Evolutionary conservation across 2,888 invertebrate species (phyloP), one percentile per base, ranked within the genome.

Genomic region (Diaphora mendica): DNA sequence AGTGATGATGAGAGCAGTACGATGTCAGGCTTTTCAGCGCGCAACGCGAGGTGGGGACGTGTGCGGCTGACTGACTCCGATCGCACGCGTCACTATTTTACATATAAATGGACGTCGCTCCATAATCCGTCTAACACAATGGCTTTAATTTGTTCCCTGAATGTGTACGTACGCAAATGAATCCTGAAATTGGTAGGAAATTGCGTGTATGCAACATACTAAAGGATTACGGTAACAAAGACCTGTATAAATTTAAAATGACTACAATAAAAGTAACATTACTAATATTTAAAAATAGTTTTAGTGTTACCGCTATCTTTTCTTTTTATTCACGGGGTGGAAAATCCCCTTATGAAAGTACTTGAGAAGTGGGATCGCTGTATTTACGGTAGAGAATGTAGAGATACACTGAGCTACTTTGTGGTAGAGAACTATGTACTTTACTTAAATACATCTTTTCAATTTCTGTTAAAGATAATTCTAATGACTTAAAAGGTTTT

Each of bases 101-200:
- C 95, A 95, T 95, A 95, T 94, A 95, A 95, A 95, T 95, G 95
- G 94, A 92, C 92, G 90, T 88, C 89, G 91, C 91, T 90, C 92
- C 92, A 92, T 94, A 94, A 94, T 94, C 93, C 91, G 87, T 92
- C 92, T 92, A 92, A 94, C 93, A 94, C 94, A 95, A 94, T 94
- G 92, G 93, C 92, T 91, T 94, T 94, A 94, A 95, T 95, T 95
- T 94, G 92, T 91, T 86, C 89, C 88, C 82, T 86, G 87, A 85
- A 84, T 91, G 91, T 93, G 91, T 92, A 91, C 89, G 91, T 91
- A 87, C 85, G 87, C 88, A 92, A 92, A 91, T 91, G 88, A 90
- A 91, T 89, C 88, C 89, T 89, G 87, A 91, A 92, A 91, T 91
- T 85, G 88, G 86, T 84, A 85, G 77, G 82, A 85, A 81, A 76